Percentiles rank a stretch among this genome's conserved stretches.
phyloP scores from a whole-genome alignment of 2,888 invertebrate genomes.

The Drosophila sordidula region DNA sequence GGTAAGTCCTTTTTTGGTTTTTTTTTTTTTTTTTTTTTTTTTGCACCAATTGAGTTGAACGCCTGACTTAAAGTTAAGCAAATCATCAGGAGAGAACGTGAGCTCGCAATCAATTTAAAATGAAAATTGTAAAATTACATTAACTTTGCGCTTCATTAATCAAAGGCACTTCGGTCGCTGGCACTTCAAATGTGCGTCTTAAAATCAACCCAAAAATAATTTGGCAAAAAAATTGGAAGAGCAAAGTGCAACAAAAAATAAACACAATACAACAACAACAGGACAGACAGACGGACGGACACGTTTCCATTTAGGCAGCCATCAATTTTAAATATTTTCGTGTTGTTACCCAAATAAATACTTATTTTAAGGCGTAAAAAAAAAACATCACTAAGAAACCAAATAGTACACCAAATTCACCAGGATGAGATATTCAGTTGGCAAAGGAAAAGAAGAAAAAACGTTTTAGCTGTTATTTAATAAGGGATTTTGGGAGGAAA shows the following conservation, averaged over 20 bases:
- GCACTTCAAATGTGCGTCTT: conserved; percentile 49
- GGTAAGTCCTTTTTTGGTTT: conserved; percentile 66
- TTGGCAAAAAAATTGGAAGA: conserved; percentile 27
- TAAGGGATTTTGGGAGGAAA: conserved; percentile 9
- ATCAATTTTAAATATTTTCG: conserved; percentile 55
- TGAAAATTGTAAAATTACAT: conserved; percentile 62
- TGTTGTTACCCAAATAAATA: conserved; percentile 56
- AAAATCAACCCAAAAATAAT: conserved; percentile 53
- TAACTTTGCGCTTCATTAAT: conserved; percentile 72
- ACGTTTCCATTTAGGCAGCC: conserved; percentile 37
- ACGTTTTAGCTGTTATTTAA: conserved; percentile 21
- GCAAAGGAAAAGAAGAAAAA: conserved; percentile 2
- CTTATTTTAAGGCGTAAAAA: conserved; percentile 28
- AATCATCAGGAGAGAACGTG: conserved; percentile 37
- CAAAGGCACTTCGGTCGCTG: conserved; percentile 56
- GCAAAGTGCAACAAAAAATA: conserved; percentile 42
- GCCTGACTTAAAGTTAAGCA: conserved; percentile 39
- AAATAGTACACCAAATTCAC: conserved; percentile 11
- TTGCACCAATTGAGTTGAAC: conserved; percentile 28
- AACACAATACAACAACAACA: neutral
- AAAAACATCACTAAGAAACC: conserved; percentile 13
- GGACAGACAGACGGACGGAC: conserved; percentile 1
- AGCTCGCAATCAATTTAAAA: conserved; percentile 57
- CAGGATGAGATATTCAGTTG: neutral
- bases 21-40: conserved; percentile 21